These are phyloP conservation scores for Graptemys geographica DNA, from an alignment of 2,797 vertebrate genomes.

Conservation along the genomic window DNA sequence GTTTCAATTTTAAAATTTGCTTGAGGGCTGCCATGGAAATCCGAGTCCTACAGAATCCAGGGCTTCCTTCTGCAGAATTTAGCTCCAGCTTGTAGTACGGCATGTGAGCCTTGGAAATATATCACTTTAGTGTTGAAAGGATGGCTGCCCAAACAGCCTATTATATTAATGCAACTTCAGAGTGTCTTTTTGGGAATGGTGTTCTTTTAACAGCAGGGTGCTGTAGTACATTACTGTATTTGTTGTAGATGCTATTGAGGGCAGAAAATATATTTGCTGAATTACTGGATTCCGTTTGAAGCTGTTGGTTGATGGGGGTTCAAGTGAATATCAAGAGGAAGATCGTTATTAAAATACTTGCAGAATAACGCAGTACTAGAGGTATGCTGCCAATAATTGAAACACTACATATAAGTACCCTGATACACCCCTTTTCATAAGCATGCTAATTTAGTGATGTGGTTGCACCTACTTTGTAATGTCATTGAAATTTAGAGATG, in stretches of 20 bases:
- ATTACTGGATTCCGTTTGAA: background rate
- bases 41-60: background rate
- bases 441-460: background rate
- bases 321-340: accelerated
- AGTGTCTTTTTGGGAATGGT: background rate
- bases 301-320: background rate
- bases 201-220: background rate
- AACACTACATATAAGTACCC: background rate
- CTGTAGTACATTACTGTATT: background rate
- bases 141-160: background rate
- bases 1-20: background rate
- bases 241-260: background rate
- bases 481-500: background rate
- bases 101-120: background rate
- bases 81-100: background rate
- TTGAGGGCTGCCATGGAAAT: background rate
- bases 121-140: background rate
- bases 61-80: background rate
- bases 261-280: background rate
- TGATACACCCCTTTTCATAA: background rate
- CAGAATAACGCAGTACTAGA: background rate
- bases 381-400: background rate
- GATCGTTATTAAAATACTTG: background rate
- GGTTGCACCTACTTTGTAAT: background rate
- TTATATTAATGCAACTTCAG: background rate